A percentile compares a stretch with the other conserved stretches of the same genome.
phyloP scores from a whole-genome alignment of 2,113 vertebrate genomes.

The Poicephalus gulielmi region DNA sequence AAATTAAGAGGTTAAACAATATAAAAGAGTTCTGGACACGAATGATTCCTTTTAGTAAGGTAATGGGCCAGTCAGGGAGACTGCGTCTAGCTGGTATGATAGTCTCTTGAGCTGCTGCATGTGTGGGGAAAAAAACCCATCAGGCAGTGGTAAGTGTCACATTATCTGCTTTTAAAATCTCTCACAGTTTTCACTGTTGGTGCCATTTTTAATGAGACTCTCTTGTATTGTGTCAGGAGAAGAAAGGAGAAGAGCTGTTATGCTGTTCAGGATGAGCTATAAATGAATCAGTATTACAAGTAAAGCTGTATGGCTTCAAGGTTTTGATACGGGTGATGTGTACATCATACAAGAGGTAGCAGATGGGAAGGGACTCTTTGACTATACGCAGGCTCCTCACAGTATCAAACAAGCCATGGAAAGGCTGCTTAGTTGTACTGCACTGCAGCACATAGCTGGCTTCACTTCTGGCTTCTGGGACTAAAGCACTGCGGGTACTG shows the following conservation, averaged over 20 bases:
- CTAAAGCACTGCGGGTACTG: background rate
- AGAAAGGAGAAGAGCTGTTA: background rate
- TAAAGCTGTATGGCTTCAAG: background rate
- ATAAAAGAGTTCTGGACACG: background rate
- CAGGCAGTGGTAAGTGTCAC: background rate
- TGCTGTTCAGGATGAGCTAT: background rate
- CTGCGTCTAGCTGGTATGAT: background rate
- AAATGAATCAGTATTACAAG: background rate
- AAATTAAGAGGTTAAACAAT: background rate
- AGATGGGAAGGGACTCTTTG: background rate
- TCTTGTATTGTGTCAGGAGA: background rate
- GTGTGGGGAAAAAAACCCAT: background rate
- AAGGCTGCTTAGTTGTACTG: constrained; percentile 16
- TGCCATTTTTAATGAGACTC: background rate
- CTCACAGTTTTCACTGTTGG: background rate
- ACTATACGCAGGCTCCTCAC: background rate
- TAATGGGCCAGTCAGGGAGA: background rate
- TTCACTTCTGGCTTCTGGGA: background rate
- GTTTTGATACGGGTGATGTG: background rate
- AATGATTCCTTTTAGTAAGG: background rate
- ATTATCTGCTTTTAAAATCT: background rate
- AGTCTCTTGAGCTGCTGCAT: background rate
- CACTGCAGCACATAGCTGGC: constrained; percentile 42
- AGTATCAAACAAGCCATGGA: background rate
- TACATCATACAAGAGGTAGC: background rate